Percentiles rank a stretch among this genome's conserved stretches.
phyloP scores from a whole-genome alignment of 2,113 vertebrate species.

The Myotis davidii region DNA sequence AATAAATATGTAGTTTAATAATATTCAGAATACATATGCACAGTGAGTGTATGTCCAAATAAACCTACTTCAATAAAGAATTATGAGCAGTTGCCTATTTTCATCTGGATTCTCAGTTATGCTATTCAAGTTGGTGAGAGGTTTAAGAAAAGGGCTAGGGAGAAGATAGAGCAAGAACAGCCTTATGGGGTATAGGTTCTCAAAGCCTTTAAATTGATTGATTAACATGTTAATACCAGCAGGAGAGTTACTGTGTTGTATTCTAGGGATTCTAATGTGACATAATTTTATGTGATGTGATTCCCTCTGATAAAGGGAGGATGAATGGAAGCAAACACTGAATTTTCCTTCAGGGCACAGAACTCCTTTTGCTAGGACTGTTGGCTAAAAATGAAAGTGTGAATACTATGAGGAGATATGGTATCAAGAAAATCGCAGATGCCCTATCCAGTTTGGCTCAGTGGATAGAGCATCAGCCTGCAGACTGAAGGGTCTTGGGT shows the following conservation, averaged over 20 bases:
- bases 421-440: not conserved
- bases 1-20: slow-evolving; percentile 65
- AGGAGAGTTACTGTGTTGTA: not conserved
- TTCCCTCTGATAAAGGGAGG: not conserved
- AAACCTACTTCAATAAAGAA: not conserved
- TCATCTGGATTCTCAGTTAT: not conserved
- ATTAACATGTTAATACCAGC: not conserved
- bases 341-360: not conserved
- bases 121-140: not conserved
- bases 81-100: not conserved
- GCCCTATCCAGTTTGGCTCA: too few relatives aligned
- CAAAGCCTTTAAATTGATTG: not conserved
- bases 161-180: slow-evolving; percentile 4
- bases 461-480: too few relatives aligned
- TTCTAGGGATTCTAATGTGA: not conserved
- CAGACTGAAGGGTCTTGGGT: too few relatives aligned
- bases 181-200: not conserved
- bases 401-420: not conserved
- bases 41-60: not conserved
- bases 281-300: not conserved
- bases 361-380: not conserved
- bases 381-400: slow-evolving; percentile 8
- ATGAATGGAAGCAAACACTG: not conserved
- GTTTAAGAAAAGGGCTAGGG: not conserved
- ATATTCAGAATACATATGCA: not conserved